A percentile compares a stretch with the other conserved stretches of the same genome.
phyloP scores from a whole-genome alignment of 2,888 invertebrate genomes.

The Azorinus chamasolen region DNA sequence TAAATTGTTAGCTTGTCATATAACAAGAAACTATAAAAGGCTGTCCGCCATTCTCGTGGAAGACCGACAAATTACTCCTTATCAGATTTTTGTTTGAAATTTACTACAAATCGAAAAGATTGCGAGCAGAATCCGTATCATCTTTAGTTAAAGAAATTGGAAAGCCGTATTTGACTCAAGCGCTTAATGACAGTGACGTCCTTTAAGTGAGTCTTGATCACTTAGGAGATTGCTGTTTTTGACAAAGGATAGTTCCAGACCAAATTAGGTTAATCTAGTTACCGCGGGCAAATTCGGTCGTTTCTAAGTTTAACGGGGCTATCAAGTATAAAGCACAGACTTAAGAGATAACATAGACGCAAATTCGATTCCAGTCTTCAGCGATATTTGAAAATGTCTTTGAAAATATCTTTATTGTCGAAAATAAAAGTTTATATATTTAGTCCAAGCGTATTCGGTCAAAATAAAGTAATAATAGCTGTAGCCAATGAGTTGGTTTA shows the following conservation, averaged over 20 bases:
- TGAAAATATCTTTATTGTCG: too few species aligned
- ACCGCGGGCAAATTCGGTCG: constrained; percentile 1
- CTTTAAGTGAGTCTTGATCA: constrained; percentile 35
- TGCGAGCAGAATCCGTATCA: constrained; percentile 46
- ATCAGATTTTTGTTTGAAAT: constrained; percentile 38
- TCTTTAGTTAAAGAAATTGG: constrained; percentile 41
- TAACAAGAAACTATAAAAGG: too few species aligned
- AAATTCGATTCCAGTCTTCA: too few species aligned
- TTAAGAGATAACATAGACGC: too few species aligned
- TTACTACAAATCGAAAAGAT: constrained; percentile 43
- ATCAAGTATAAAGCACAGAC: too few species aligned
- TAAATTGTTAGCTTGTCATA: too few species aligned
- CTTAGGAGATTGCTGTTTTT: constrained; percentile 16
- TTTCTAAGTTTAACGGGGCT: too few species aligned
- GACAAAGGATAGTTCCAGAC: constrained; percentile 23
- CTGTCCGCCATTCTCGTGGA: background rate
- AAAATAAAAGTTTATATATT: too few species aligned
- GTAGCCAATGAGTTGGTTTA: too few species aligned
- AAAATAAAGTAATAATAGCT: too few species aligned
- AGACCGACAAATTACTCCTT: constrained; percentile 9
- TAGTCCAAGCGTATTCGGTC: too few species aligned
- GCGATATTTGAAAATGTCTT: too few species aligned
- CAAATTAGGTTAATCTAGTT: constrained; percentile 9
- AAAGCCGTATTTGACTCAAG: constrained; percentile 45
- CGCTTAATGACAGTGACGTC: constrained; percentile 44